Percentiles rank a stretch among this genome's conserved stretches.
Evolutionary conservation across 2,888 invertebrate genomes (phyloP).

Genomic region (Callimorpha dominula): DNA sequence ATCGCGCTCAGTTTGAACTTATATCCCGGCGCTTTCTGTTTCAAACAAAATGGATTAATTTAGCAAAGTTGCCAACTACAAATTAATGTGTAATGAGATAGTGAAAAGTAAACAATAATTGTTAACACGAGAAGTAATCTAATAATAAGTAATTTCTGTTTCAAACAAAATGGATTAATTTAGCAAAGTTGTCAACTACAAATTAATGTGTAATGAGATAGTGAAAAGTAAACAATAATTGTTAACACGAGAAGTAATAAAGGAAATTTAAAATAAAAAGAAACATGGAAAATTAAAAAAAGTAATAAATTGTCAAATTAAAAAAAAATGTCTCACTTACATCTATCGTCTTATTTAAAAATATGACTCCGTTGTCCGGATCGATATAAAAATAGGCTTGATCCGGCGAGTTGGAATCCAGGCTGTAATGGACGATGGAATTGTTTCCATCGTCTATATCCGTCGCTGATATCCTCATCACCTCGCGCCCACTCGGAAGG

Average conservation of each 20-base stretch:
- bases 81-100: not conserved
- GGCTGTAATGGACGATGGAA: constrained; percentile 92
- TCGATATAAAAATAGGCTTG: constrained; percentile 93
- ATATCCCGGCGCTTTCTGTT: constrained; percentile 88
- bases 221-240: not conserved
- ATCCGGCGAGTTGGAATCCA: constrained; percentile 81
- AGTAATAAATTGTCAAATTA: constrained; percentile 10
- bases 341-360: constrained; percentile 89
- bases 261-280: not conserved
- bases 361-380: constrained; percentile 93
- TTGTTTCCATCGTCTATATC: constrained; percentile 97
- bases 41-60: constrained; percentile 50
- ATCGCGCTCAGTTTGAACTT: constrained; percentile 90
- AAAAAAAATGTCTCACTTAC: constrained; percentile 77
- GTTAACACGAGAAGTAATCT: too few relatives aligned
- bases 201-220: not conserved
- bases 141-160: too few relatives aligned
- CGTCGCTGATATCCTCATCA: constrained; percentile 96
- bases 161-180: constrained; percentile 50
- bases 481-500: constrained; percentile 89
- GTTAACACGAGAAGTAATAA: not conserved
- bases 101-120: not conserved
- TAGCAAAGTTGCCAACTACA: constrained; percentile 1
- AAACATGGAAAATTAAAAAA: constrained; percentile 4
- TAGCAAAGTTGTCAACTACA: constrained; percentile 1